Evolutionary conservation across 2,113 vertebrate species (phyloP).

Genomic region (Clupea harengus): DNA sequence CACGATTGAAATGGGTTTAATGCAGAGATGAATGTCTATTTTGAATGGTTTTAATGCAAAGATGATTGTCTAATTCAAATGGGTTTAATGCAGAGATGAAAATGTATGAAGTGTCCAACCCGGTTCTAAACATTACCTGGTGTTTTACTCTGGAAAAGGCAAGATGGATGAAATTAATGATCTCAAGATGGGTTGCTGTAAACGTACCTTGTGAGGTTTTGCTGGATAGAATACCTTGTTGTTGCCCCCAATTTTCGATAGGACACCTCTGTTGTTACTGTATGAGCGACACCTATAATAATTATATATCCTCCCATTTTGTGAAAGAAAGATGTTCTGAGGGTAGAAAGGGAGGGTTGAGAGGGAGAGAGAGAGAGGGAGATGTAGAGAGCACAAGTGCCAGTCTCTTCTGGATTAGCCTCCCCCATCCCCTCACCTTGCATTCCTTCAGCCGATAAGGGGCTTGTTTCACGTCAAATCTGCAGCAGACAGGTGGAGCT

Average conservation of each 20-base stretch:
- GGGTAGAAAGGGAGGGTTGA: too few species aligned
- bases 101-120: neutral
- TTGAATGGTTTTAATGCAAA: neutral
- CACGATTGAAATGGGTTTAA: neutral
- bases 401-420: neutral
- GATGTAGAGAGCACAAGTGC: neutral
- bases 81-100: too few species aligned
- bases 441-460: neutral
- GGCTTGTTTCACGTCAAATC: constrained; percentile 7
- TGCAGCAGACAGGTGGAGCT: constrained; percentile 37
- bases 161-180: neutral
- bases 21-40: neutral
- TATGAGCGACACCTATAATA: neutral
- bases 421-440: neutral
- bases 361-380: neutral
- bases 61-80: neutral
- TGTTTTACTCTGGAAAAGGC: neutral
- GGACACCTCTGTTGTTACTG: neutral
- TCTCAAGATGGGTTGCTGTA: too few species aligned
- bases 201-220: neutral
- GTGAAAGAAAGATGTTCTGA: neutral
- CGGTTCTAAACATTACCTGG: neutral
- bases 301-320: neutral
- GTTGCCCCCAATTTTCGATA: neutral
- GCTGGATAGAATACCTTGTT: neutral